phyloP scores from a whole-genome alignment of 1,140 invertebrate genomes.

The Bombus consobrinus region DNA sequence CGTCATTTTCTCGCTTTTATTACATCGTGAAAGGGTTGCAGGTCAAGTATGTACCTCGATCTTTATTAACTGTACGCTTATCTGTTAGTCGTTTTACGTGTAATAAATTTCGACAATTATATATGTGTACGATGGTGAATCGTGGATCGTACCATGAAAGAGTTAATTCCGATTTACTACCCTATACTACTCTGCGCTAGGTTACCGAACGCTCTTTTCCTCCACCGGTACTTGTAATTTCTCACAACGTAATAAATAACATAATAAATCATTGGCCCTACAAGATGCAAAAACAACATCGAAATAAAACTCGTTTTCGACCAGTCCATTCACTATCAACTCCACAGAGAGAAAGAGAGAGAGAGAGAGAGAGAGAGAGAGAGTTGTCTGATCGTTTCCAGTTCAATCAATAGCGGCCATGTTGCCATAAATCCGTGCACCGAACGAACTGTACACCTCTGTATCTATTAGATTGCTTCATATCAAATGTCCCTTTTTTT shows the following conservation, averaged over 20 bases:
- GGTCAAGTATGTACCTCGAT: too few relatives aligned
- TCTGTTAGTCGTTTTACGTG: not conserved
- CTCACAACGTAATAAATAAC: not conserved
- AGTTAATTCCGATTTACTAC: not conserved
- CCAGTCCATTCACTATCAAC: not conserved
- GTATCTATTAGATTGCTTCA: not conserved
- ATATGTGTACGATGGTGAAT: not conserved
- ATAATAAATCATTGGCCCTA: not conserved
- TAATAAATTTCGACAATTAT: not conserved
- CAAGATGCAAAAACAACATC: not conserved
- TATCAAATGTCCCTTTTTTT: not conserved
- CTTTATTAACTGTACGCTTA: not conserved
- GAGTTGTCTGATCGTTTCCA: conserved; percentile 11
- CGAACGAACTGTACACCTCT: not conserved
- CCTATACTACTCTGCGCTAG: not conserved
- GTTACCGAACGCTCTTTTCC: not conserved
- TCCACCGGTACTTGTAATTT: not conserved
- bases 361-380: not conserved
- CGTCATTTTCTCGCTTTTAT: too few relatives aligned
- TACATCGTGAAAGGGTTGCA: too few relatives aligned
- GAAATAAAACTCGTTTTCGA: not conserved
- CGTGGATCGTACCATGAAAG: not conserved
- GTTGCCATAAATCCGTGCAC: not conserved
- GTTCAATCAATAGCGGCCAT: not conserved
- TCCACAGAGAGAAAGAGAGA: not conserved